Base-by-base conservation (phyloP, 2,888 invertebrate genomes). In the Drosophila quinaria region DNA sequence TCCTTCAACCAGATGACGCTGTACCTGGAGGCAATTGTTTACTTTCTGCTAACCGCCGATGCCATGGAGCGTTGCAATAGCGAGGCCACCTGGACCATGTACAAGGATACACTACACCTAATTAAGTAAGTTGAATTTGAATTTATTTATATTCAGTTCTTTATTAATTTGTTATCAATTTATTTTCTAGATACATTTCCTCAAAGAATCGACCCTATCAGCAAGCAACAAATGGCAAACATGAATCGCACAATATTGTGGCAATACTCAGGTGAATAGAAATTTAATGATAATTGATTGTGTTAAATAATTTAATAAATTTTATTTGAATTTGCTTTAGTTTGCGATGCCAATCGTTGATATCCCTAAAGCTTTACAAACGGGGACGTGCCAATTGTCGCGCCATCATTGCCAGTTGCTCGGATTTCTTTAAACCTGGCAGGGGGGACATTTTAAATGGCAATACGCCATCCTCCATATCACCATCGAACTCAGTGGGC, bases 11-110 rank as follows among this genome's bases (percentile, higher is more conserved):
- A 98, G 91, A 97, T 97, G 65, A 96, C 97, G 95, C 94, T 97
- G 80, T 98, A 98, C 94, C 94, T 98, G 82, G 98, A 98, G 93
- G 98, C 98, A 41, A 97, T 97, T 41, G 94, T 98, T 69, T 98
- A 96, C 93, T 98, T 98, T 93, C 95, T 98, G 63, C 94, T 98
- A 44, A 97, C 98, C 59, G 98, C 98, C 51, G 95, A 96, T 80
- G 96, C 97, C 63, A 96, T 98, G 95, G 98, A 98, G 93, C 94
- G 96, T 42, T 97, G 97, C 91, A 95, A 95, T 87, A 96, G 96
- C 11, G 96, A 96, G 90, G 96, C 97, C 78, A 95, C 96, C 74
- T 97, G 96, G 94, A 97, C 96, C 52, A 97, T 98, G 95, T 98
- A 98, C 94, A 96, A 96, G 92, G 98, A 98, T 93, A 98, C 98